Conservation (phyloP, 2,888 invertebrate species). For the Morinoia aosen region DNA sequence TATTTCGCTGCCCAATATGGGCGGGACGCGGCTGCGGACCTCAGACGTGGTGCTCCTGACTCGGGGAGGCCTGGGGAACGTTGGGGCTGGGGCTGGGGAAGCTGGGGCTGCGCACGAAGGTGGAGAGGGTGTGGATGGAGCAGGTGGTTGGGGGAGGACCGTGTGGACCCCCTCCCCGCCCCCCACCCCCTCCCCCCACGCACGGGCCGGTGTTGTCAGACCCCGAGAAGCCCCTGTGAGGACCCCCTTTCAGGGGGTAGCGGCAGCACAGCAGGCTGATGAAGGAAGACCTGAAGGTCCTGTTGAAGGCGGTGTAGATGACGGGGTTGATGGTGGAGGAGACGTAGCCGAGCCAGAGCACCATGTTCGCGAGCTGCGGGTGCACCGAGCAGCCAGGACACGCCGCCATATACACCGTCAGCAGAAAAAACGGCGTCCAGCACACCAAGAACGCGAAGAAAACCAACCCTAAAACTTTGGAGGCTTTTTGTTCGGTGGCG, state of each 20-base stretch:
- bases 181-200: constrained; percentile 52
- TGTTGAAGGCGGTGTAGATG: constrained; percentile 96
- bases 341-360: constrained; percentile 93
- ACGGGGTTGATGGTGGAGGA: constrained; percentile 96
- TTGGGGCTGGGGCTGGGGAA: constrained; percentile 38
- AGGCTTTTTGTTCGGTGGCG: constrained; percentile 94
- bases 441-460: constrained; percentile 94
- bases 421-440: constrained; percentile 95
- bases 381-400: constrained; percentile 84
- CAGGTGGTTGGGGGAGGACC: constrained; percentile 58
- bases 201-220: constrained; percentile 59
- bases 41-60: constrained; percentile 38
- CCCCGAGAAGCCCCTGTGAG: constrained; percentile 58
- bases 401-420: constrained; percentile 87
- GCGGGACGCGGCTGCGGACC: not conserved
- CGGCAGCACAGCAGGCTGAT: constrained; percentile 86
- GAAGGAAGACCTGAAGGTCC: constrained; percentile 91
- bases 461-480: constrained; percentile 91
- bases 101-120: constrained; percentile 63
- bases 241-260: constrained; percentile 63
- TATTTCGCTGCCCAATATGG: too few relatives aligned
- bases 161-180: not conserved
- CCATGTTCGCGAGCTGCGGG: constrained; percentile 84
- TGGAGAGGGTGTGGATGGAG: constrained; percentile 62
- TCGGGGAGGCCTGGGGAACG: not conserved